Conservation (phyloP, 2,113 vertebrate species). For the Baryphthengus martii region DNA sequence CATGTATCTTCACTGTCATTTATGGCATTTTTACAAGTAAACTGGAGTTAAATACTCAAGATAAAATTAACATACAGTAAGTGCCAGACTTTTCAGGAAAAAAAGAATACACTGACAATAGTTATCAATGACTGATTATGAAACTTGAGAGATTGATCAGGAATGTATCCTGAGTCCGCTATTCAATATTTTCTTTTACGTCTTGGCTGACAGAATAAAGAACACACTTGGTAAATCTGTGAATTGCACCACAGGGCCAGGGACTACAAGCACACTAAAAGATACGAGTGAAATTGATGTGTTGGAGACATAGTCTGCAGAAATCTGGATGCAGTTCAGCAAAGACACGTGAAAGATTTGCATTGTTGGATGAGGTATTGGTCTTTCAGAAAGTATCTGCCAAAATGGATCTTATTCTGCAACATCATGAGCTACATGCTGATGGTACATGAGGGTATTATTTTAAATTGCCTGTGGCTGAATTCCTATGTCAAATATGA, state of each 20-base stretch:
- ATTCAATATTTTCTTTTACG: neutral
- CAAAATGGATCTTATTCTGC: neutral
- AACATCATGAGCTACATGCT: neutral
- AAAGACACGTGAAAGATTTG: neutral
- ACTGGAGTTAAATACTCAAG: neutral
- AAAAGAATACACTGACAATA: neutral
- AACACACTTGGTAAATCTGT: neutral
- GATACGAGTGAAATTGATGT: neutral
- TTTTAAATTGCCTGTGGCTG: neutral
- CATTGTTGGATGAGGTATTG: neutral
- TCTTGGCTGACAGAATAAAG: neutral
- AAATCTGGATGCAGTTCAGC: neutral
- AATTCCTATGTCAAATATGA: neutral
- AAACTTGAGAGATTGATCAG: neutral
- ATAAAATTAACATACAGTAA: neutral
- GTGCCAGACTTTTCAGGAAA: neutral
- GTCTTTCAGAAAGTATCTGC: neutral
- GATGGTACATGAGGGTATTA: neutral
- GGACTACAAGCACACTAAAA: neutral
- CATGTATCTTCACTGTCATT: neutral
- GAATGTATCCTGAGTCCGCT: neutral
- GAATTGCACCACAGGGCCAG: neutral
- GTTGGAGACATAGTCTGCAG: slow-evolving; percentile 1
- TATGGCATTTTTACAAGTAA: neutral
- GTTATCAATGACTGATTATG: neutral